Evolutionary conservation across 1,140 invertebrate genomes (phyloP).

Genomic region (Sipha flava): DNA sequence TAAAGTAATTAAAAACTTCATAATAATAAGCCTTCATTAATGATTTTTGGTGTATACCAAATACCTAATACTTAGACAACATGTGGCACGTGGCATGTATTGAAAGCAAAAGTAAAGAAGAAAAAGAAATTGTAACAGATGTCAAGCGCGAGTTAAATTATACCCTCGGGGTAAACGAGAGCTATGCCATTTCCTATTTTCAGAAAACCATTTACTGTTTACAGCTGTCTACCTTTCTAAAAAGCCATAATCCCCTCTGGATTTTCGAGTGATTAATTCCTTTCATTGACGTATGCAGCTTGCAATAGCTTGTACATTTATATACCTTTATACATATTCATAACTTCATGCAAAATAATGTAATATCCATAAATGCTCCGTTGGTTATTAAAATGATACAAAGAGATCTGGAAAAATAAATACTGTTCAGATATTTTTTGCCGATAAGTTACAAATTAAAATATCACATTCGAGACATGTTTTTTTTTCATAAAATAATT

Average conservation of each 20-base stretch:
- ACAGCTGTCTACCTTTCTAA: slow-evolving; percentile 23
- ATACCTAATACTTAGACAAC: neutral
- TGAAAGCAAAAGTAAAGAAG: slow-evolving; percentile 20
- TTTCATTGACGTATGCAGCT: neutral
- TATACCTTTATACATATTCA: neutral
- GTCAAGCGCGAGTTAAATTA: slow-evolving; percentile 32
- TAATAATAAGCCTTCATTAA: neutral
- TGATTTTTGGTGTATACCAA: neutral
- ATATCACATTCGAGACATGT: too few species aligned
- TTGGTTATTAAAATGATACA: neutral
- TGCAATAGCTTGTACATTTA: neutral
- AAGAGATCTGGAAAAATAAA: neutral
- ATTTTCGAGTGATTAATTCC: slow-evolving; percentile 30
- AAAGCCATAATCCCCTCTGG: slow-evolving; percentile 8
- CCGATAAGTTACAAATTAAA: too few species aligned
- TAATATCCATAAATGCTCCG: neutral
- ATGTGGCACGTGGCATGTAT: slow-evolving; percentile 23
- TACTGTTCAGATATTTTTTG: too few species aligned
- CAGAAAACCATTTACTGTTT: slow-evolving; percentile 30
- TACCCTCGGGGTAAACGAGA: slow-evolving; percentile 24
- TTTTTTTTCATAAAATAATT: too few species aligned
- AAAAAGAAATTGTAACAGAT: slow-evolving; percentile 32
- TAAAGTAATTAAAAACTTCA: neutral
- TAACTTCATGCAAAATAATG: slow-evolving; percentile 14
- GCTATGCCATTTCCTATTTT: slow-evolving; percentile 25